Base-by-base conservation (phyloP, 2,888 invertebrate genomes). In the Empis livida region DNA sequence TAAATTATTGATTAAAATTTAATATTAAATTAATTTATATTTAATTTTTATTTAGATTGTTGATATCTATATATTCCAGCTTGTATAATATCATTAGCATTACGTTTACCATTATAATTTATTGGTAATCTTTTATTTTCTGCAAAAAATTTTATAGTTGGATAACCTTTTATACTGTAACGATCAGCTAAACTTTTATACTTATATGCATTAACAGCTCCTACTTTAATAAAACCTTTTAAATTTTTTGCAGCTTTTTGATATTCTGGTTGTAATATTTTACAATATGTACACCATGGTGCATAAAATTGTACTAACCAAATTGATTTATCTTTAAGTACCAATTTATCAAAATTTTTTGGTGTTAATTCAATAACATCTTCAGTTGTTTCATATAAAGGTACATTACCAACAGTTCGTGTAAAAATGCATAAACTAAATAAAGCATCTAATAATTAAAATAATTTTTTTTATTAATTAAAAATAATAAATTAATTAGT, bases 91-190 rank as follows among this genome's bases (percentile, higher is more conserved):
- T 79, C 88, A 52, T 84, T 80, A 0, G 95, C 94, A 6, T 84
- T 87, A 60, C 97, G 77, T 43, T 78, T 78, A 0, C 93, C 93
- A 61, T 83, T 81, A 68, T 80, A 96, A 52, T 92, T 89, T 35
- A 79, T 79, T 6, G 94, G 91, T 51, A 79, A 81, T 44, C 76
- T 76, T 69, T 94, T 94, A 65, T 89, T 82, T 1, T 76, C 73
- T 0, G 84, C 87, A 67, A 99, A 96, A 42, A 99, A 82, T 69
- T 97, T 99, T 52, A 99, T 83, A 0, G 96, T 93, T 4, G 99
- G 99, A 67, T 95, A 99, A 44, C 97, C 95, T 55, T 77, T 72
- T 32, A 99, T 84, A 39, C 82, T 82, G 71, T 80, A 97, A 58
- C 83, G 80, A 2, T 79, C 76, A 30, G 83, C 84, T 1, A 96